phyloP scores from a whole-genome alignment of 2,113 vertebrate genomes.

The Desmodus rotundus region DNA sequence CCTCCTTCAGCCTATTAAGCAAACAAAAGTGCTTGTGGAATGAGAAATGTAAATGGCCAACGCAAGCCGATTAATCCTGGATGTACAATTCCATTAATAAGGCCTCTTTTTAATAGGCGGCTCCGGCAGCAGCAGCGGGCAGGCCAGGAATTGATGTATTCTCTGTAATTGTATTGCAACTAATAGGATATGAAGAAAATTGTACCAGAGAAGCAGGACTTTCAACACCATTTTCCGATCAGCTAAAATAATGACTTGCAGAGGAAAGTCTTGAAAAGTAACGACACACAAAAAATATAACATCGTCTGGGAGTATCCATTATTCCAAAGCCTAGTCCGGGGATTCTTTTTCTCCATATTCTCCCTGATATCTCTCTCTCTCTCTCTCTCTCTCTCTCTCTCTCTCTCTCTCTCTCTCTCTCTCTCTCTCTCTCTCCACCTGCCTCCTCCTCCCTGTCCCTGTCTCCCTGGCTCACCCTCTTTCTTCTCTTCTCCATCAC shows the following conservation, averaged over 20 bases:
- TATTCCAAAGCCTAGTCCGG: not conserved
- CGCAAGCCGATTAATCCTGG: slow-evolving; percentile 83
- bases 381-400: not conserved
- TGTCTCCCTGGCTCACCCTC: no score
- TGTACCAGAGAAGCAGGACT: slow-evolving; percentile 77
- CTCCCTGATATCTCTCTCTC: not conserved
- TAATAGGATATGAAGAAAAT: slow-evolving; percentile 86
- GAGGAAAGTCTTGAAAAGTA: slow-evolving; percentile 65
- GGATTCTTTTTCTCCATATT: not conserved
- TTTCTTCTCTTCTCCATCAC: not conserved
- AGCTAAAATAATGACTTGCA: slow-evolving; percentile 81
- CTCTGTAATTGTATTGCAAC: slow-evolving; percentile 83
- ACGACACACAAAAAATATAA: slow-evolving; percentile 33
- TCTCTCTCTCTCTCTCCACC: no score
- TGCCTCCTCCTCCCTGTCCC: not conserved
- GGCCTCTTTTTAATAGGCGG: slow-evolving; percentile 82
- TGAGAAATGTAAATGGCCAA: slow-evolving; percentile 86
- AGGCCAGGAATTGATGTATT: slow-evolving; percentile 84
- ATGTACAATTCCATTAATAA: slow-evolving; percentile 87
- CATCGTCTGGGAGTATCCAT: slow-evolving; percentile 7
- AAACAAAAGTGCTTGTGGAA: slow-evolving; percentile 86
- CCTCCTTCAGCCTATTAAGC: slow-evolving; percentile 86
- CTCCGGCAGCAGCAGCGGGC: slow-evolving; percentile 78
- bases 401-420: no score
- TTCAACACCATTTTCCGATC: slow-evolving; percentile 80